phyloP scores from a whole-genome alignment of 2,888 invertebrate species.

The Entomobrya multifasciata region DNA sequence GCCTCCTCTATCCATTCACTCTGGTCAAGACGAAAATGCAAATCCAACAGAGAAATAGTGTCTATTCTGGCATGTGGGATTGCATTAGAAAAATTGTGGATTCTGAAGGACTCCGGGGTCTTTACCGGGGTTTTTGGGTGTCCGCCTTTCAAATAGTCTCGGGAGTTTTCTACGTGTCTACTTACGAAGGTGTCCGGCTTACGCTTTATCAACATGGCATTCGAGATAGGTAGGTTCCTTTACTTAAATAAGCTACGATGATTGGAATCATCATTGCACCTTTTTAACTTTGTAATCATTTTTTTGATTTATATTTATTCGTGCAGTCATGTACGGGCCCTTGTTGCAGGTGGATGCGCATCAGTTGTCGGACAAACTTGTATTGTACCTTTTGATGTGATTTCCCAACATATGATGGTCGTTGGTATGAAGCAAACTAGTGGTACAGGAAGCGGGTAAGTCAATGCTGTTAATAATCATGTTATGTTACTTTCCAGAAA shows the following conservation, averaged over 20 bases:
- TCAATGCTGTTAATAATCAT: background rate
- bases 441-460: slow-evolving; percentile 60
- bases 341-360: slow-evolving; percentile 94
- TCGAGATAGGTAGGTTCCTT: slow-evolving; percentile 82
- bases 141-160: slow-evolving; percentile 93
- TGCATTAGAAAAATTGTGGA: slow-evolving; percentile 93
- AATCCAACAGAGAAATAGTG: slow-evolving; percentile 80
- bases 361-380: slow-evolving; percentile 97
- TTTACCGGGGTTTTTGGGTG: slow-evolving; percentile 97
- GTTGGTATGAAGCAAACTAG: slow-evolving; percentile 84
- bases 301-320: slow-evolving; percentile 12
- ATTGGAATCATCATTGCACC: too few species aligned
- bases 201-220: slow-evolving; percentile 87
- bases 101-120: slow-evolving; percentile 91
- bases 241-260: too few species aligned
- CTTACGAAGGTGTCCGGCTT: slow-evolving; percentile 95
- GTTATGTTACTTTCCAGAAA: background rate
- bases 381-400: slow-evolving; percentile 97
- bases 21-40: slow-evolving; percentile 97
- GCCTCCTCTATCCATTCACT: slow-evolving; percentile 93
- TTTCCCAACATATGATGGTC: slow-evolving; percentile 98
- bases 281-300: too few species aligned
- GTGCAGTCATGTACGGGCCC: slow-evolving; percentile 85
- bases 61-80: slow-evolving; percentile 87
- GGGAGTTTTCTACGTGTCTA: slow-evolving; percentile 95